Evolutionary conservation across 2,888 invertebrate genomes (phyloP).

Genomic region (Calameuta idolon): DNA sequence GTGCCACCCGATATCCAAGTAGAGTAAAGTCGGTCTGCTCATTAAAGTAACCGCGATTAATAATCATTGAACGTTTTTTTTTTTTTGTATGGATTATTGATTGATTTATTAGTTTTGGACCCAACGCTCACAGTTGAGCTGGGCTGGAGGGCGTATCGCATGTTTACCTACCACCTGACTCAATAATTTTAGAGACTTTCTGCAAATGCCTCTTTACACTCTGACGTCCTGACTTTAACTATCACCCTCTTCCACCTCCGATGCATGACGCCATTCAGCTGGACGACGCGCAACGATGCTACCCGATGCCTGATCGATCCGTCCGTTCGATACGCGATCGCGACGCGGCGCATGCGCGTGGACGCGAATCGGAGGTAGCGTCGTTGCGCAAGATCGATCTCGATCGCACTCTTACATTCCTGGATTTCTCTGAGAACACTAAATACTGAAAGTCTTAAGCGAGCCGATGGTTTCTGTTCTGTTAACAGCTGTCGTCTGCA

Average conservation of each 20-base stretch:
- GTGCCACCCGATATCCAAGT: constrained; percentile 29
- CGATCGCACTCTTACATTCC: constrained; percentile 37
- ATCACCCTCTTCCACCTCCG: too few relatives aligned
- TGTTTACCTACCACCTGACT: background rate
- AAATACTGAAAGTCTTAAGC: constrained; percentile 31
- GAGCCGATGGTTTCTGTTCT: constrained; percentile 53
- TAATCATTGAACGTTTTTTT: constrained; percentile 11
- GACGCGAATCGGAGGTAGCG: background rate
- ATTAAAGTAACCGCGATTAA: constrained; percentile 3
- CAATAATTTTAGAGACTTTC: background rate
- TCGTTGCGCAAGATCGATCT: constrained; percentile 2
- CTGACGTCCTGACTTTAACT: too few relatives aligned
- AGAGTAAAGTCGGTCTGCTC: constrained; percentile 31
- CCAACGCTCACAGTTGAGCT: constrained; percentile 28
- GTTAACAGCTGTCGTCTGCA: constrained; percentile 75
- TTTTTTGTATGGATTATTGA: constrained; percentile 21
- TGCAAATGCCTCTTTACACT: too few relatives aligned
- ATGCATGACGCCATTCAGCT: background rate
- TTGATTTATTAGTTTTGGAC: constrained; percentile 30
- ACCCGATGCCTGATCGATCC: too few relatives aligned
- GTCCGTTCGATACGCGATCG: too few relatives aligned
- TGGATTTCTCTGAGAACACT: background rate
- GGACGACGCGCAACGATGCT: too few relatives aligned
- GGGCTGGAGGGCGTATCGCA: constrained; percentile 41
- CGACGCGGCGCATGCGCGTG: too few relatives aligned